phyloP scores from a whole-genome alignment of 2,888 invertebrate species.

The Venusia cambrica region DNA sequence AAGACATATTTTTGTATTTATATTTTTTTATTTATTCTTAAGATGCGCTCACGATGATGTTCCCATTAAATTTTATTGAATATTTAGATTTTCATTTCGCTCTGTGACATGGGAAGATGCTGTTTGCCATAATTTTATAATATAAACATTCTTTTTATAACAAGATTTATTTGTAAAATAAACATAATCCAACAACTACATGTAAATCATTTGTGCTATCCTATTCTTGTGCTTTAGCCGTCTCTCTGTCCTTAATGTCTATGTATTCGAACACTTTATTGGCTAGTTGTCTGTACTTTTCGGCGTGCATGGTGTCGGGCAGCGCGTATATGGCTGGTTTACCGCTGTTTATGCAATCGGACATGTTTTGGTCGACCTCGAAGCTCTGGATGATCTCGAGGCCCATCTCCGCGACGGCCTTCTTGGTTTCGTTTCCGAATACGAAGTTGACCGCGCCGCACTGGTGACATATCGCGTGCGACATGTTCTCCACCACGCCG shows the following conservation, averaged over 20 bases:
- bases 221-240: slow-evolving; percentile 51
- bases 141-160: slow-evolving; percentile 35
- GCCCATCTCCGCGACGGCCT: slow-evolving; percentile 84
- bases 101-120: slow-evolving; percentile 3
- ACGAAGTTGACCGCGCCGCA: slow-evolving; percentile 87
- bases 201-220: slow-evolving; percentile 29
- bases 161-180: slow-evolving; percentile 51
- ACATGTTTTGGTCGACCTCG: slow-evolving; percentile 86
- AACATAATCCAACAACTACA: slow-evolving; percentile 48
- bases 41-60: slow-evolving; percentile 51
- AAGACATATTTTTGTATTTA: slow-evolving; percentile 73
- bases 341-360: slow-evolving; percentile 86
- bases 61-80: slow-evolving; percentile 67
- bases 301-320: slow-evolving; percentile 78
- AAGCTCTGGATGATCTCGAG: slow-evolving; percentile 85
- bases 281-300: slow-evolving; percentile 68
- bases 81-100: slow-evolving; percentile 43
- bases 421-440: slow-evolving; percentile 85
- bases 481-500: slow-evolving; percentile 97
- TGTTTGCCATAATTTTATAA: slow-evolving; percentile 9
- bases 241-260: slow-evolving; percentile 53
- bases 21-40: slow-evolving; percentile 55
- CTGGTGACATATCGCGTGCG: slow-evolving; percentile 86
- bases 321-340: slow-evolving; percentile 86
- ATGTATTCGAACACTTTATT: slow-evolving; percentile 72